A percentile compares a stretch with the other conserved stretches of the same genome.
phyloP scores from a whole-genome alignment of 2,797 vertebrate genomes.

The Euthynnus affinis region DNA sequence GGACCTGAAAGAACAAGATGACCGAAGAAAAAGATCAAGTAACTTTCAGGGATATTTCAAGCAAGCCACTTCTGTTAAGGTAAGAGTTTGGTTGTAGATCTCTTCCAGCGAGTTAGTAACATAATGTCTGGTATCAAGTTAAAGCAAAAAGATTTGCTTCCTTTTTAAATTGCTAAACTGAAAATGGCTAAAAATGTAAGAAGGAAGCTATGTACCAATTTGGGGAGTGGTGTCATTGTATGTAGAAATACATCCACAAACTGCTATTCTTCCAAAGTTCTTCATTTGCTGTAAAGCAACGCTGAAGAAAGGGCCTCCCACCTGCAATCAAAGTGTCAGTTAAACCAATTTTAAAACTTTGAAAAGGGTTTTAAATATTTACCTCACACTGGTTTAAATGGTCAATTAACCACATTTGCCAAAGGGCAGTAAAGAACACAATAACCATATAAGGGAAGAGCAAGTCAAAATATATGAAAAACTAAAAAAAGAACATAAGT shows the following conservation, averaged over 20 bases:
- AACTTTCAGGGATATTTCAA: not conserved
- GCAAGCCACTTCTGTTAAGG: not conserved
- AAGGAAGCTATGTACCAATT: conserved; percentile 77
- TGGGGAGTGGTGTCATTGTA: conserved; percentile 86
- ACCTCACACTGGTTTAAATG: too few relatives aligned
- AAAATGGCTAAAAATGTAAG: too few relatives aligned
- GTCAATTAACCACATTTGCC: too few relatives aligned
- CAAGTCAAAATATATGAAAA: too few relatives aligned
- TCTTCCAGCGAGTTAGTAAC: not conserved
- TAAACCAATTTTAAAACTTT: not conserved
- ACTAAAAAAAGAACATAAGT: too few relatives aligned
- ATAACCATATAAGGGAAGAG: too few relatives aligned
- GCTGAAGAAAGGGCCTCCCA: conserved; percentile 87
- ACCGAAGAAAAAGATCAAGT: not conserved
- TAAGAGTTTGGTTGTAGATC: not conserved
- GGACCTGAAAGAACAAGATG: conserved; percentile 73
- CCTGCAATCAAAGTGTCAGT: conserved; percentile 70
- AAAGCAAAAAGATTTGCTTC: not conserved
- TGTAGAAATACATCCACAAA: conserved; percentile 90
- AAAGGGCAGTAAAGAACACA: too few relatives aligned
- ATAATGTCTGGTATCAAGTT: not conserved
- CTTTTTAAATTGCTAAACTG: not conserved
- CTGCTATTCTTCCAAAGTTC: conserved; percentile 88
- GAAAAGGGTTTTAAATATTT: too few relatives aligned
- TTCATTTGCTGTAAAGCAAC: conserved; percentile 89